Conservation (phyloP, 64 coral and sea anemone species). For the Acropora tenuis region DNA sequence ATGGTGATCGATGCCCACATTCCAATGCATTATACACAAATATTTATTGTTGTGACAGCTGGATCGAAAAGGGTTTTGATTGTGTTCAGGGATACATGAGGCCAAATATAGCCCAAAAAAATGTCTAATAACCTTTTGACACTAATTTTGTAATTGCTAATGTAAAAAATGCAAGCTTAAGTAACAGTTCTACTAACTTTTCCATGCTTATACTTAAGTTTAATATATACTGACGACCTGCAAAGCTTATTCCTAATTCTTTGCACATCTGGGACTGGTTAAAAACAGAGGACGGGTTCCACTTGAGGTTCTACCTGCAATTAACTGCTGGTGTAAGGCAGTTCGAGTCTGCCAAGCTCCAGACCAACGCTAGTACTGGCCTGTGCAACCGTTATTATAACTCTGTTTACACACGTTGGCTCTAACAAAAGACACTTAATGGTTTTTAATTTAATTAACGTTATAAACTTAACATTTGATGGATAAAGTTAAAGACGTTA, state of each 20-base stretch:
- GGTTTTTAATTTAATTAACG: too few relatives aligned
- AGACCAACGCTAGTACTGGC: constrained; percentile 23
- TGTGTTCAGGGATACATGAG: constrained; percentile 6
- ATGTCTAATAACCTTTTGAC: background rate
- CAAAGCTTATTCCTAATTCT: constrained; percentile 24
- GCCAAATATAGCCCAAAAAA: background rate
- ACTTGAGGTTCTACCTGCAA: constrained; percentile 24
- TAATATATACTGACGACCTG: constrained; percentile 1
- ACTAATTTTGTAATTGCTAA: constrained; percentile 37
- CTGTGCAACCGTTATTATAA: too few relatives aligned
- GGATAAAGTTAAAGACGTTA: too few relatives aligned
- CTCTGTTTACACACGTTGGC: too few relatives aligned
- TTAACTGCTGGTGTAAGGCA: constrained; percentile 20
- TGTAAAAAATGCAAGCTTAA: constrained; percentile 20
- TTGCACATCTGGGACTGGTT: constrained; percentile 7
- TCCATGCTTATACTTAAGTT: background rate
- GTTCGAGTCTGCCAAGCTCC: constrained; percentile 7
- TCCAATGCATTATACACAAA: constrained; percentile 18
- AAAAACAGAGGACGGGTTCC: constrained; percentile 13
- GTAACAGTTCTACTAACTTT: constrained; percentile 3
- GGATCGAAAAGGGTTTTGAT: constrained; percentile 30
- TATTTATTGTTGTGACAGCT: constrained; percentile 17
- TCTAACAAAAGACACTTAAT: too few relatives aligned
- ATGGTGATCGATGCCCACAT: constrained; percentile 21
- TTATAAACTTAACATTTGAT: too few relatives aligned